Conservation (phyloP, 2,888 invertebrate species). For the Trissolcus brochymenae region DNA sequence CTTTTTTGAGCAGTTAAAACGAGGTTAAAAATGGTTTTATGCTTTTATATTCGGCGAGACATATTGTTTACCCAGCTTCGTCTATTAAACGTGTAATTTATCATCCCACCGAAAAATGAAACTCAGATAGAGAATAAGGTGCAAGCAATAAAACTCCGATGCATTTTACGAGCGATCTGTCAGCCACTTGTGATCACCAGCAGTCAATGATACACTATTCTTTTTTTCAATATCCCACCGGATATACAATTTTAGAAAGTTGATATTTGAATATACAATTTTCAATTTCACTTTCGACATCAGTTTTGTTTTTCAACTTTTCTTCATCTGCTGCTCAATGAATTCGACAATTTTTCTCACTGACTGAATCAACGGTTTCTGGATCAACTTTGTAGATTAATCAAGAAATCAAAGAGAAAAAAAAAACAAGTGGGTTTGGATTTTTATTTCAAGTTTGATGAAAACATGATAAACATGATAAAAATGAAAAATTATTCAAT, state of each 20-base stretch:
- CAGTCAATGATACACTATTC: slow-evolving; percentile 42
- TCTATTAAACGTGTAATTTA: slow-evolving; percentile 32
- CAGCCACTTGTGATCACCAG: slow-evolving; percentile 24
- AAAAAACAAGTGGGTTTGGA: too few relatives aligned
- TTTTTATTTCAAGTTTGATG: too few relatives aligned
- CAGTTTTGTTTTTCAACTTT: slow-evolving; percentile 17
- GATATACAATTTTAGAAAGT: slow-evolving; percentile 37
- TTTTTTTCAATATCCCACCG: slow-evolving; percentile 18
- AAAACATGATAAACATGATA: too few relatives aligned
- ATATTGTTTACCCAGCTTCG: slow-evolving; percentile 25
- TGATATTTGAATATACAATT: slow-evolving; percentile 38
- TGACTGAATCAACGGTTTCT: not conserved
- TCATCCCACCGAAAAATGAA: slow-evolving; percentile 19
- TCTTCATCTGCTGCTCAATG: not conserved
- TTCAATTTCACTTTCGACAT: slow-evolving; percentile 39
- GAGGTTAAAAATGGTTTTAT: too few relatives aligned
- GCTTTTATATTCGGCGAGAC: slow-evolving; percentile 1
- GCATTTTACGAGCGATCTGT: slow-evolving; percentile 25
- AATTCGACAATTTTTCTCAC: slow-evolving; percentile 1
- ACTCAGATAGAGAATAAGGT: slow-evolving; percentile 15
- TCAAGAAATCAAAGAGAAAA: too few relatives aligned
- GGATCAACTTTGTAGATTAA: too few relatives aligned
- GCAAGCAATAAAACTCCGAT: slow-evolving; percentile 36
- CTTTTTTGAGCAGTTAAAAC: too few relatives aligned
- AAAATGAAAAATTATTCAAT: too few relatives aligned